Percentiles rank a stretch among this genome's conserved stretches.
phyloP scores from a whole-genome alignment of 1,140 invertebrate genomes.

The Phymorhynchus buccinoides region DNA sequence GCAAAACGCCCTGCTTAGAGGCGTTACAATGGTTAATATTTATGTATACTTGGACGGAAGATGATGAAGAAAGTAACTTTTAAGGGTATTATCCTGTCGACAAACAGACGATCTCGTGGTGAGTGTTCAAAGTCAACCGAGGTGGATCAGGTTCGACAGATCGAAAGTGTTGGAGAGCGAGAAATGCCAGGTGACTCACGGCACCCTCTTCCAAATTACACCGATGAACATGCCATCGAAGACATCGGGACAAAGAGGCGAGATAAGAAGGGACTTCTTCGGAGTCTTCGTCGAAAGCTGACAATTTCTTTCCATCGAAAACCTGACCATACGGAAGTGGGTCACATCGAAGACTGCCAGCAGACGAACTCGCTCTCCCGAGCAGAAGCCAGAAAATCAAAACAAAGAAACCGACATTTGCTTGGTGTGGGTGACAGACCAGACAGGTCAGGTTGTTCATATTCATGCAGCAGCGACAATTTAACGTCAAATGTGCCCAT shows the following conservation, averaged over 20 bases:
- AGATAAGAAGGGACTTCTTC: slow-evolving; percentile 63
- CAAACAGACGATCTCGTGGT: slow-evolving; percentile 48
- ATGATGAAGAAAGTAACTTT: slow-evolving; percentile 65
- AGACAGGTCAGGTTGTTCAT: slow-evolving; percentile 49
- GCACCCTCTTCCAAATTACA: slow-evolving; percentile 45
- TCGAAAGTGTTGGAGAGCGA: slow-evolving; percentile 32
- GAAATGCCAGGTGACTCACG: slow-evolving; percentile 53
- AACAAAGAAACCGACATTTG: slow-evolving; percentile 41
- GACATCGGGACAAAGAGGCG: slow-evolving; percentile 56
- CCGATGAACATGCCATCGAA: slow-evolving; percentile 46
- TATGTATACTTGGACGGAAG: slow-evolving; percentile 30
- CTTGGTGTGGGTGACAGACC: slow-evolving; percentile 45
- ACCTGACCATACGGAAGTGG: slow-evolving; percentile 49
- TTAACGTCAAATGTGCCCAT: slow-evolving; percentile 57
- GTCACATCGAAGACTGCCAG: slow-evolving; percentile 49
- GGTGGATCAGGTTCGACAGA: slow-evolving; percentile 34
- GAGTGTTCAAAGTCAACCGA: slow-evolving; percentile 41
- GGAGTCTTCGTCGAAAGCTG: slow-evolving; percentile 61
- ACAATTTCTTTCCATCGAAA: slow-evolving; percentile 61
- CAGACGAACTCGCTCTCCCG: slow-evolving; percentile 23
- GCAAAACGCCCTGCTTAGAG: background rate
- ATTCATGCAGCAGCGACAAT: slow-evolving; percentile 64
- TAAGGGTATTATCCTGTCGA: slow-evolving; percentile 57
- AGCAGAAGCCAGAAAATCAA: slow-evolving; percentile 43
- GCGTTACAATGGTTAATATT: slow-evolving; percentile 25